Evolutionary conservation across 2,797 vertebrate species (phyloP), one percentile per base, ranked within the genome.

Genomic region (Macropodus opercularis): DNA sequence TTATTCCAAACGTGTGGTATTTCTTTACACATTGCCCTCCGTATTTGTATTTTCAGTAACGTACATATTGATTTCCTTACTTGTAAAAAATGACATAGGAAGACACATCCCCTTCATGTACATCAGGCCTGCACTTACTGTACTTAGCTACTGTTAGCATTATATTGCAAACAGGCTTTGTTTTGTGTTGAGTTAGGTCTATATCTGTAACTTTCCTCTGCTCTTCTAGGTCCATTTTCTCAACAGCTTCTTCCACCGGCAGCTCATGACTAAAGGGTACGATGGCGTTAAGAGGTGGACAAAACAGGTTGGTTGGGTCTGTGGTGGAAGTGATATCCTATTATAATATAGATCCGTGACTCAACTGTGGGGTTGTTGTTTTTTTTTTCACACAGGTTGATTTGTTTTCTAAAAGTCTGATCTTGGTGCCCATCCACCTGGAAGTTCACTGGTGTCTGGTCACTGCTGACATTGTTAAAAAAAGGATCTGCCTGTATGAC

Each of bases 361-460:
- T 50, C 51, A 24, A 62, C 29, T 11, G 9, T 0, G 0, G n/a
- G n/a, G n/a, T n/a, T n/a, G n/a, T n/a, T n/a, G n/a, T n/a, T n/a
- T n/a, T 32, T 19, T 29, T 23, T 48, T 12, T 22, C 7, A 3
- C 50, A 1, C 86, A 99, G 97, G 96, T 98, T 86, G 95, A 98
- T 89, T 91, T 98, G 75, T 99, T 99, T 83, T 96, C 95, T 40
- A 98, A 98, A 91, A 91, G 84, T 56, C 86, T 98, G 61, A 85
- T 99, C 49, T 86, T 99, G 89, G 95, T 99, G 84, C 96, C 97
- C 42, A 92, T 99, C 79, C 97, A 98, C 85, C 91, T 98, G 90
- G 95, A 98, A 89, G 96, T 98, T 72, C 97, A 99, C 90, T 98
- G 97, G 97, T 98, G 96, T 80, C 92, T 98, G 69, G 96, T 99